Conservation (phyloP, 2,113 vertebrate genomes). For the Coreoperca whiteheadi region DNA sequence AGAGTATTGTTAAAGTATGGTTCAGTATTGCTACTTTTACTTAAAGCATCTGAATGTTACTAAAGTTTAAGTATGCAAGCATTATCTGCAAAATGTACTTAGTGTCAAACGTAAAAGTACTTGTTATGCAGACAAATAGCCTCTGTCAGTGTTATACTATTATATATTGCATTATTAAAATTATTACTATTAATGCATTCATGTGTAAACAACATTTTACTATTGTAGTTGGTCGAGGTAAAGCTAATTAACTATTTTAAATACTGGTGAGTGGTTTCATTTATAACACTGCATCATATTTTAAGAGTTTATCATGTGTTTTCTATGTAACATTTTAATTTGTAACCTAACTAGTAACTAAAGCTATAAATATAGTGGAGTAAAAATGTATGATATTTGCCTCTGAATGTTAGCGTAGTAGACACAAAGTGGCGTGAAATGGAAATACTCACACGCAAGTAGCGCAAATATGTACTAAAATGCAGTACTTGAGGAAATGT, state of each 20-base stretch:
- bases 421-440: neutral
- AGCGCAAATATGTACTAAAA: neutral
- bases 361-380: neutral
- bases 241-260: neutral
- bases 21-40: neutral
- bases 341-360: neutral
- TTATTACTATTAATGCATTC: neutral
- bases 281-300: neutral
- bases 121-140: neutral
- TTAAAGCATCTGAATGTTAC: neutral
- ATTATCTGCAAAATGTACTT: neutral
- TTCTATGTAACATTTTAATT: no score
- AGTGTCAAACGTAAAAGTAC: neutral
- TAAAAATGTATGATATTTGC: neutral
- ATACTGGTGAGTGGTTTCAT: neutral
- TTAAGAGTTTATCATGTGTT: neutral
- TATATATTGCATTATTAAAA: neutral
- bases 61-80: neutral
- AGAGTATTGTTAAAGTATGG: neutral
- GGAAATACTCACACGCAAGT: neutral
- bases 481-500: neutral
- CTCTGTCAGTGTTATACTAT: neutral
- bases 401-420: neutral
- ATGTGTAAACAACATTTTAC: neutral
- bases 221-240: neutral